Evolutionary conservation across 2,797 vertebrate genomes (phyloP).

Genomic region (Acanthurus leucopareius): DNA sequence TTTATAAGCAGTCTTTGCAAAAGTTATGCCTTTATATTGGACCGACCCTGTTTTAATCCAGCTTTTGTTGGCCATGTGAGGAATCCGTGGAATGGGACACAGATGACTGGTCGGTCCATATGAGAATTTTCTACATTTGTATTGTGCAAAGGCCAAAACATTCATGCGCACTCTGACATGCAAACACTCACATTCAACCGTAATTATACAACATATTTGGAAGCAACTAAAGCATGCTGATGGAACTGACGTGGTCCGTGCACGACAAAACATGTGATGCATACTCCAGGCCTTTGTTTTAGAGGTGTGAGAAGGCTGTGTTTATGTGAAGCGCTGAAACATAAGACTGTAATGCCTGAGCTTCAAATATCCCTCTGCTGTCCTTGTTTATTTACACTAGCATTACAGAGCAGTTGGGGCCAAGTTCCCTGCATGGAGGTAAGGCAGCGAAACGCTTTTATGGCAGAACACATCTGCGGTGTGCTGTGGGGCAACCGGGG

Average conservation of each 20-base stretch:
- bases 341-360: constrained; percentile 74
- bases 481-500: constrained; percentile 77
- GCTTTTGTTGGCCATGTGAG: constrained; percentile 23
- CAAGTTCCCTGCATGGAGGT: constrained; percentile 79
- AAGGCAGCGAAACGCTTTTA: constrained; percentile 74
- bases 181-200: constrained; percentile 7
- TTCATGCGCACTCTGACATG: constrained; percentile 3
- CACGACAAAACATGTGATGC: constrained; percentile 32
- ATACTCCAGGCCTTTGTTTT: constrained; percentile 57
- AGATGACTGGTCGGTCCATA: constrained; percentile 30
- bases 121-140: constrained; percentile 30
- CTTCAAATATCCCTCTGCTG: constrained; percentile 77
- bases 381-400: constrained; percentile 83
- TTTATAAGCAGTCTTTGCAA: background rate
- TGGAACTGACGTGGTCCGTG: constrained; percentile 29
- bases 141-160: constrained; percentile 1
- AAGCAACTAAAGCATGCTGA: constrained; percentile 12
- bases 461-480: constrained; percentile 79
- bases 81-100: constrained; percentile 29
- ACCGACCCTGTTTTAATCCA: constrained; percentile 1
- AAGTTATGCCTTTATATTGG: constrained; percentile 22
- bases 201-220: background rate
- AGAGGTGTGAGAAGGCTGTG: constrained; percentile 72
- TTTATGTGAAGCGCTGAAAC: constrained; percentile 78
- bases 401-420: constrained; percentile 72